Base-by-base conservation (phyloP, 64 coral and sea anemone genomes). In the Cladopsammia gracilis region DNA sequence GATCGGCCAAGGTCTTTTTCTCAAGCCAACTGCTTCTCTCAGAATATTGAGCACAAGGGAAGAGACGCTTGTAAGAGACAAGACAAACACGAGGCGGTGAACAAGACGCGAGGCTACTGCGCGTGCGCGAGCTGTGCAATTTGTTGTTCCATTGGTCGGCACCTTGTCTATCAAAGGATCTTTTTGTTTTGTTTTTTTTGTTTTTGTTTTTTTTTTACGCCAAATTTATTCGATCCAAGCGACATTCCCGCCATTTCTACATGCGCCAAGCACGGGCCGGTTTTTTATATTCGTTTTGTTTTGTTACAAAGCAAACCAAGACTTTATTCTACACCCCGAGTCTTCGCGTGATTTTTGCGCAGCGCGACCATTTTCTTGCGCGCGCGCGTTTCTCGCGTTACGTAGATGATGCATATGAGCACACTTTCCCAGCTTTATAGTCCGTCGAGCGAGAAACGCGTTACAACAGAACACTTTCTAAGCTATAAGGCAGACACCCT, bases 81-180 rank as follows among this genome's bases (percentile, higher is more conserved):
- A 83, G 80, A 80, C 90, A 95, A 91, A 89, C 94, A 95, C 94
- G 94, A 95, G 88, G 94, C 78, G 57, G 50, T 82, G 34, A 20
- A 13, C 44, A 18, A 48, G 72, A 75, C 72, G 72, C 72, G 69
- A 18, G 10, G 18, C 72, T 75, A 67, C 80, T 64, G 61, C 59
- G 80, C 80, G 22, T 69, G 66, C 68, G 75, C 50, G 56, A 85
- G 78, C 16, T 7, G 4, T 23, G 4, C 18, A n/a, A 77, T 52
- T 48, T 48, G 43, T 15, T 67, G 60, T 20, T 20, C 80, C 24
- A 58, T 79, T 58, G 77, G 80, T 44, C n/a, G 45, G 46, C 44
- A n/a, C 62, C 61, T 84, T 84, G 80, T 84, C 80, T 68, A 25
- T 84, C 62, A 84, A 84, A 84, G 47, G 16, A 45, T 50, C 67